Evolutionary conservation across 2,888 invertebrate species (phyloP), one percentile per base, ranked within the genome.

Genomic region (Panzeria rudis): DNA sequence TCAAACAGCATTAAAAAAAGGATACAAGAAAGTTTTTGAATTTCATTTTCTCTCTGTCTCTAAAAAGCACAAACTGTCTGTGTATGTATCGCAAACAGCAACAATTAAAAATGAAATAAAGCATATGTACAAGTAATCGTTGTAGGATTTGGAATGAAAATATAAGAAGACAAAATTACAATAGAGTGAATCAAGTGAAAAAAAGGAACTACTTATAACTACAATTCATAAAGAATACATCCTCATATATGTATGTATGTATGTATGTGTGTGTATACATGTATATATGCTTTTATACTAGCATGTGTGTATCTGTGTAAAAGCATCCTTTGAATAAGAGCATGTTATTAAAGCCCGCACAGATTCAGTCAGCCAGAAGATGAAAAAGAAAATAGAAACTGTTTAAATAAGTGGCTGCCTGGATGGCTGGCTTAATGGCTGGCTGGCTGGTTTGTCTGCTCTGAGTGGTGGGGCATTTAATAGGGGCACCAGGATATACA

Each of bases 351-450:
- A 44, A 29, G 15, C 32, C 6, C 38, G 3, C 25, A 61, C 2
- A n/a, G 23, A 50, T 68, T 61, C 61, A 78, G 17, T 32, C 69
- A 78, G 62, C 66, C 50, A 68, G 73, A 76, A 73, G 29, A 66
- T 72, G 68, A 56, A 25, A 5, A n/a, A 47, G 5, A 47, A 17
- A 20, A 20, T 50, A 64, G 20, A 66, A 73, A 47, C 56, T 56
- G 35, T 29, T 54, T 47, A 47, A 56, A 47, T 52, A 73, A 68
- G 73, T 73, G 72, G 44, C 29, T 72, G 66, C 25, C 66, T 62
- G 44, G 35, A 17, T 69, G 72, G 15, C 69, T 69, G 50, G 64
- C 41, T 64, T 52, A 17, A 56, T 61, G 68, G 20, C 15, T 77
- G 69, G 15, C 68, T 68, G 47, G 62, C 29, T 75, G 38, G n/a